Base-by-base conservation (phyloP, 2,113 vertebrate species). In the Garra rufa region DNA sequence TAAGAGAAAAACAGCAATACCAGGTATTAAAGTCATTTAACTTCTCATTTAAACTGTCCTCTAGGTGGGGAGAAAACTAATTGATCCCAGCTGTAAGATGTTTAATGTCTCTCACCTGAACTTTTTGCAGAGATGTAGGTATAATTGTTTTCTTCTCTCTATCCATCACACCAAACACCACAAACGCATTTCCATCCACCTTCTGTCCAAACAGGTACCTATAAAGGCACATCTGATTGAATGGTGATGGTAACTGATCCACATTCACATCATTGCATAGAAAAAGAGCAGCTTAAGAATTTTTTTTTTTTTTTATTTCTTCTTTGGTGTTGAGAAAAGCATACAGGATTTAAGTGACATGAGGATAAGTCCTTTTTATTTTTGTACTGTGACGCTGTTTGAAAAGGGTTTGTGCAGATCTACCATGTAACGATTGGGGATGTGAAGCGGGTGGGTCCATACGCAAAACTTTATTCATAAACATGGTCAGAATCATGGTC, bases 201-300 rank as follows among this genome's bases (percentile, higher is more conserved):
- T 26, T 71, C 85, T 94, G 91, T n/a, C 94, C 94, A 0, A 95
- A 95, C 4, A 96, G 84, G 81, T 94, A 96, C 78, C 95, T 96
- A 44, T 1, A 24, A 52, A 84, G 26, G 44, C 21, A 82, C 43
- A 74, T 9, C 2, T 11, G 59, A 5, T 9, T 38, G 17, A 38
- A 69, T 28, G 0, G 15, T 17, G 26, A 3, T 1, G 3, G 44
- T 14, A 8, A 1, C n/a, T 28, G 24, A 10, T 59, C 67, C 34
- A 21, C 67, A 46, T 46, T 3, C 10, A 46, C 1, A 11, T 46
- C 10, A 11, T 46, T 41, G 2, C 38, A 65, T 4, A 65, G n/a
- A n/a, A 65, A 2, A 1, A 65, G 30, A 65, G 1, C 1, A 63
- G 10, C 11, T 59, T 59, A 10, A n/a, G 57, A 0, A 34, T 34